These are phyloP conservation scores for Euclidia mi DNA, from an alignment of 2,888 invertebrate genomes.

Conservation along the genomic window DNA sequence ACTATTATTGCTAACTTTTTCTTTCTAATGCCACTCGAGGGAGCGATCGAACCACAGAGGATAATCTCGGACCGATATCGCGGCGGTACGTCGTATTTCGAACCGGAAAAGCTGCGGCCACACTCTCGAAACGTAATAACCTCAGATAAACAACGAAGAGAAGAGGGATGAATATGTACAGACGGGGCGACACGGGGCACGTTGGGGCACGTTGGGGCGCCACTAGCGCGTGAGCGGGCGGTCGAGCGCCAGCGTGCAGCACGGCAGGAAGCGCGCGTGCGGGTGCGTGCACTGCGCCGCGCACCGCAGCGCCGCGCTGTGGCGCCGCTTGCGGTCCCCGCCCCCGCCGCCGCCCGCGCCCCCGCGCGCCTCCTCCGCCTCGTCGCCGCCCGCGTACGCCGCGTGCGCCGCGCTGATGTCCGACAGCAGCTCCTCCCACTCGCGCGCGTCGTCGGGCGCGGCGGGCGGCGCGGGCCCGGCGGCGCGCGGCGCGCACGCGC, in stretches of 20 bases:
- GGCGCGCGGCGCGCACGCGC: slow-evolving; percentile 65
- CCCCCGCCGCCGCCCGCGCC: slow-evolving; percentile 44
- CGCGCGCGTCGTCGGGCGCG: slow-evolving; percentile 85
- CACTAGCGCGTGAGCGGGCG: slow-evolving; percentile 86
- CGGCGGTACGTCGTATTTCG: slow-evolving; percentile 48
- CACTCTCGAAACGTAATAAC: slow-evolving; percentile 15
- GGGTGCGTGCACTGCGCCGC: slow-evolving; percentile 74
- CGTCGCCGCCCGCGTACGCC: slow-evolving; percentile 77
- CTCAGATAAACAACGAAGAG: slow-evolving; percentile 59
- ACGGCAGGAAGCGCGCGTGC: slow-evolving; percentile 88
- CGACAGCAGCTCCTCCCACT: slow-evolving; percentile 91
- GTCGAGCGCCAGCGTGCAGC: slow-evolving; percentile 77
- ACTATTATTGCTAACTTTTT: slow-evolving; percentile 82
- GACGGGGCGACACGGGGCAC: slow-evolving; percentile 11
- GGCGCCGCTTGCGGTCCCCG: slow-evolving; percentile 90
- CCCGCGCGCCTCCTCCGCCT: slow-evolving; percentile 1
- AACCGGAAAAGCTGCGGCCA: slow-evolving; percentile 41
- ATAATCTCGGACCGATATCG: slow-evolving; percentile 38
- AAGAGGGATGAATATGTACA: slow-evolving; percentile 66
- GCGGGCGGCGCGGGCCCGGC: slow-evolving; percentile 35
- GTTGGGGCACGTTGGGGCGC: slow-evolving; percentile 5
- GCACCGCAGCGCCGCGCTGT: slow-evolving; percentile 82
- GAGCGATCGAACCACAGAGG: slow-evolving; percentile 50
- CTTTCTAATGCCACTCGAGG: slow-evolving; percentile 71
- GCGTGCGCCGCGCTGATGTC: slow-evolving; percentile 90